Conservation (phyloP, 2,113 vertebrate genomes). For the Tor tambroides region DNA sequence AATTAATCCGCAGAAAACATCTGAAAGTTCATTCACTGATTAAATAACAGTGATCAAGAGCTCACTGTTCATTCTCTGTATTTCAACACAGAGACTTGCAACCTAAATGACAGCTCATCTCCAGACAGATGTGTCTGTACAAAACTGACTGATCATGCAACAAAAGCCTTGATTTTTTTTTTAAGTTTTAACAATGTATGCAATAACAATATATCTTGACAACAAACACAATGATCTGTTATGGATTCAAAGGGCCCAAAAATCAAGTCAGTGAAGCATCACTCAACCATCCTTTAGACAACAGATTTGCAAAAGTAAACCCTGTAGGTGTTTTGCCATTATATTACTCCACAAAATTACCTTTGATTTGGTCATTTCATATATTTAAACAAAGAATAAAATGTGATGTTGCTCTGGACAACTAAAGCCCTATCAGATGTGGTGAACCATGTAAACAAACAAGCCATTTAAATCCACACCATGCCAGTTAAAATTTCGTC, state of each 20-base stretch:
- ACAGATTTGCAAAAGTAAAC: background rate
- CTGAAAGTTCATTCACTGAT: background rate
- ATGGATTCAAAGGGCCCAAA: background rate
- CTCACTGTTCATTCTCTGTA: background rate
- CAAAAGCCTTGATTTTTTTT: background rate
- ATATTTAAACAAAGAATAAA: background rate
- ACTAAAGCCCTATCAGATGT: background rate
- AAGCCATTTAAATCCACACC: constrained; percentile 26
- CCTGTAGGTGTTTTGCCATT: background rate
- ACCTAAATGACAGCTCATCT: constrained; percentile 5
- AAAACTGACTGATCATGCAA: background rate
- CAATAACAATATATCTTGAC: background rate
- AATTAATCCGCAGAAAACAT: background rate
- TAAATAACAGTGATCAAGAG: background rate
- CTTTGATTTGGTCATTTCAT: background rate
- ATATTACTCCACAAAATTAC: background rate
- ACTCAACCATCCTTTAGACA: background rate
- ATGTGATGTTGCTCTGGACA: background rate
- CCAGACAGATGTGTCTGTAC: background rate
- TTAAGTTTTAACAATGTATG: background rate
- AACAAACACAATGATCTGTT: background rate
- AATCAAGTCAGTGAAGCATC: background rate
- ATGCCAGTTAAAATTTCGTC: background rate
- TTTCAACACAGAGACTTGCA: background rate
- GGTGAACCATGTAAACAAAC: constrained; percentile 38